Evolutionary conservation across 2,113 vertebrate species (phyloP), one percentile per base, ranked within the genome.

Genomic region (Ammodytes dubius): DNA sequence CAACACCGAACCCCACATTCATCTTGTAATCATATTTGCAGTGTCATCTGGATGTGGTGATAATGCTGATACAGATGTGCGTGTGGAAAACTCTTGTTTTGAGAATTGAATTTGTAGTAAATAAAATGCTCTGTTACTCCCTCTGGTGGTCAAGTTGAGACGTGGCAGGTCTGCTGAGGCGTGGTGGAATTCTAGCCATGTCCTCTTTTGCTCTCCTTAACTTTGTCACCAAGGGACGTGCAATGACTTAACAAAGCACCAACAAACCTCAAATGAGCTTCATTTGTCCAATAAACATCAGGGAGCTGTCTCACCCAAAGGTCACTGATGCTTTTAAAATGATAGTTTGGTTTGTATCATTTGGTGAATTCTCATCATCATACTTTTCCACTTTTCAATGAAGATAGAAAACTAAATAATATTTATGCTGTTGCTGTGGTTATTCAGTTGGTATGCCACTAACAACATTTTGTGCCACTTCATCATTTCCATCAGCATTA

Each of bases 71-170:
- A n/a, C n/a, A n/a, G n/a, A n/a, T n/a, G n/a, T n/a, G n/a, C n/a
- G n/a, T n/a, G n/a, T n/a, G n/a, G n/a, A n/a, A n/a, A n/a, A n/a
- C 27, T 27, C 27, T 27, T 27, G 27, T 27, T 27, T 27, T 27
- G 27, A 27, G 27, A 27, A 27, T 27, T 27, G 27, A 27, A 27
- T 27, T 27, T 27, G 27, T 27, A 27, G 11, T 7, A 40, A 19
- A 79, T n/a, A 2, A 56, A 7, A 39, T 43, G 46, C 64, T 47
- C 49, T 77, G 46, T 46, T 46, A 1, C 77, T 7, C 85, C 88
- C 82, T 75, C 89, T 70, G 60, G 71, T 83, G 83, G 83, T 37
- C 27, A 9, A 39, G 10, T 7, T 7, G 37, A 60, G 39, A 0
- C 1, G 6, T 19, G 4, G 47, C 74, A 66, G 14, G 42, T 4